phyloP scores from a whole-genome alignment of 2,797 vertebrate genomes.

The Muscicapa comitata region DNA sequence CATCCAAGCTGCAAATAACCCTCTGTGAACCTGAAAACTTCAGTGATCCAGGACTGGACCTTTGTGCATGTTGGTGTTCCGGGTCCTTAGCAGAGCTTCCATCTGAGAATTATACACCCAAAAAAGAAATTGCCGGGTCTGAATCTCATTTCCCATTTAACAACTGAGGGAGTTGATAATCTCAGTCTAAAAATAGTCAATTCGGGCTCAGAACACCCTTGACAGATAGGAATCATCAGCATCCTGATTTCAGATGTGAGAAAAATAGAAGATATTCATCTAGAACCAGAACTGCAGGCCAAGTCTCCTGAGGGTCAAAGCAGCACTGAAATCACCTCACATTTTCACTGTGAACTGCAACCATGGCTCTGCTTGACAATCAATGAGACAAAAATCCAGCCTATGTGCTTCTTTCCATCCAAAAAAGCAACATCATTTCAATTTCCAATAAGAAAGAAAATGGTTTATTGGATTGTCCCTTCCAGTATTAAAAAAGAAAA shows the following conservation, averaged over 20 bases:
- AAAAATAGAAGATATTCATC: neutral
- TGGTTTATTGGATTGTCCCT: conserved; percentile 29
- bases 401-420: neutral
- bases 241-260: neutral
- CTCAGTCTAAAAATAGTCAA: neutral
- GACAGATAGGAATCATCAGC: neutral
- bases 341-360: neutral
- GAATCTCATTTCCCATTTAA: neutral
- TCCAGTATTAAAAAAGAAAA: neutral
- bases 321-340: neutral
- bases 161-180: neutral
- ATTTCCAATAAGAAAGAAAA: conserved; percentile 19
- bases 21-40: neutral
- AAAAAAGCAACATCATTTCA: neutral
- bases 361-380: neutral
- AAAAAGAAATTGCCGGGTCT: neutral
- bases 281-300: neutral
- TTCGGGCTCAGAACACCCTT: neutral
- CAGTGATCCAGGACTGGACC: neutral
- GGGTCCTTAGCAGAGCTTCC: neutral
- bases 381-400: conserved; percentile 4
- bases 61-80: neutral
- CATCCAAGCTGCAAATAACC: neutral
- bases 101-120: neutral
- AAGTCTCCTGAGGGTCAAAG: neutral